Conservation (phyloP, 2,113 vertebrate genomes). For the Bubo scandiacus region DNA sequence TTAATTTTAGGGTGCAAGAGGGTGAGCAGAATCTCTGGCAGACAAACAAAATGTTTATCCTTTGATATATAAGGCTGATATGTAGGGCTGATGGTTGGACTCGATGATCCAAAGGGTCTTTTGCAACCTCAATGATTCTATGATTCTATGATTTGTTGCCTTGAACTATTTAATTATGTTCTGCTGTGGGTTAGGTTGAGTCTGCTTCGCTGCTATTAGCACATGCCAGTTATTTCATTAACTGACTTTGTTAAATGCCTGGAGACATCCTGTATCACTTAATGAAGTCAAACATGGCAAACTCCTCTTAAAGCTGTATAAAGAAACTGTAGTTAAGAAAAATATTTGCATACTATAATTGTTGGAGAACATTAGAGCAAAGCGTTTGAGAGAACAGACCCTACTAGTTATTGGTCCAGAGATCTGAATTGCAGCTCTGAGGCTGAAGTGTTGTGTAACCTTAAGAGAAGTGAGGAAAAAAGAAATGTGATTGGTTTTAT, state of each 20-base stretch:
- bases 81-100: too few relatives aligned
- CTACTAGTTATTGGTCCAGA: background rate
- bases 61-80: background rate
- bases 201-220: background rate
- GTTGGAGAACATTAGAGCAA: background rate
- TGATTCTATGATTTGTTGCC: background rate
- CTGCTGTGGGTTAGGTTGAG: background rate
- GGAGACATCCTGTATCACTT: background rate
- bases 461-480: background rate
- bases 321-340: slow-evolving; percentile 27
- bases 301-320: background rate
- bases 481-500: background rate
- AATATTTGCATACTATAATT: slow-evolving; percentile 25
- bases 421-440: background rate
- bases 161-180: background rate
- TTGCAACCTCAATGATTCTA: too few relatives aligned
- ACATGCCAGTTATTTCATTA: slow-evolving; percentile 31
- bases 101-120: too few relatives aligned
- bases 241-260: slow-evolving; percentile 25
- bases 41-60: background rate
- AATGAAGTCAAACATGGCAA: slow-evolving; percentile 34
- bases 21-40: background rate
- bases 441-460: background rate
- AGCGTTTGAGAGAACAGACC: background rate
- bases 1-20: background rate